Evolutionary conservation across 2,888 invertebrate species (phyloP).

Genomic region (Nephrotoma appendiculata): DNA sequence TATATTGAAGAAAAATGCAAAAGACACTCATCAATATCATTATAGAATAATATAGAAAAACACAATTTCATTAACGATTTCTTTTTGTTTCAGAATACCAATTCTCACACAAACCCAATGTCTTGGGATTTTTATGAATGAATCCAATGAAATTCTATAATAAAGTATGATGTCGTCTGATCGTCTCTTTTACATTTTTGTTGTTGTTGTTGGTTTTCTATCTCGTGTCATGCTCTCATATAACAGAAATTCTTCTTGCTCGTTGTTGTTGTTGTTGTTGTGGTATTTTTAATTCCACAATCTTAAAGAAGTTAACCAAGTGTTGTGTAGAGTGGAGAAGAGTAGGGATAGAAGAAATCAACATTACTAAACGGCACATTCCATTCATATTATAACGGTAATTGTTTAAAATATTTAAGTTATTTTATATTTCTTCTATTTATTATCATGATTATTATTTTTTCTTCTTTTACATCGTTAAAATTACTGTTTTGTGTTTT

Average conservation of each 20-base stretch:
- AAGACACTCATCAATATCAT: background rate
- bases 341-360: background rate
- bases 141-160: background rate
- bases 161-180: background rate
- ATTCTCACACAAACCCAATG: background rate
- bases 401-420: background rate
- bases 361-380: background rate
- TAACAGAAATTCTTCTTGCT: background rate
- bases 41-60: background rate
- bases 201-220: background rate
- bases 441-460: background rate
- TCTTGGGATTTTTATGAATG: background rate
- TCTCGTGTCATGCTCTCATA: background rate
- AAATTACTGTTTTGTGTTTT: background rate
- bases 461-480: background rate
- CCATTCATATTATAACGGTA: background rate
- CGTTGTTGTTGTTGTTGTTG: background rate
- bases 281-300: background rate
- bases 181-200: background rate
- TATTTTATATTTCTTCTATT: background rate
- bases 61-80: background rate
- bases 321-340: too few species aligned
- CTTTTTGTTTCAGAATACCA: background rate
- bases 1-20: background rate
- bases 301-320: background rate